phyloP scores from a whole-genome alignment of 2,113 vertebrate genomes.

The Peromyscus leucopus region DNA sequence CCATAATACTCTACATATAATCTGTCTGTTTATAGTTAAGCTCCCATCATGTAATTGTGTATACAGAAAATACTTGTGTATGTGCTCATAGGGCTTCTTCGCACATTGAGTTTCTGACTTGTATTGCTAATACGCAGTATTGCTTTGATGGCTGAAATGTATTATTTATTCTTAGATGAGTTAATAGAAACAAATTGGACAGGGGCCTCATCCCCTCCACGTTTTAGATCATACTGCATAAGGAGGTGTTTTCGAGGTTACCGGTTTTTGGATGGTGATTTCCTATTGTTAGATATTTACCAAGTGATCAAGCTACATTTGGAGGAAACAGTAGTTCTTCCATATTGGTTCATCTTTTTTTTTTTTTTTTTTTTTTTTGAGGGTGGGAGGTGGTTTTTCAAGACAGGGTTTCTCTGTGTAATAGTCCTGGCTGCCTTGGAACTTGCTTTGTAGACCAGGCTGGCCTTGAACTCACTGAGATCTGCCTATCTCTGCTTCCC shows the following conservation, averaged over 20 bases:
- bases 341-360: not conserved
- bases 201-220: not conserved
- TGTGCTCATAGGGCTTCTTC: not conserved
- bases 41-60: not conserved
- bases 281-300: not conserved
- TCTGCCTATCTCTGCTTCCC: no score
- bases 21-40: not conserved
- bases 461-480: no score
- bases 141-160: conserved; percentile 42
- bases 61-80: not conserved
- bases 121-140: not conserved
- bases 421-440: no score
- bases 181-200: conserved; percentile 22
- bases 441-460: no score
- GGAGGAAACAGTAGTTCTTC: conserved; percentile 41
- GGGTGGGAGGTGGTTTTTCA: no score
- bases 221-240: not conserved
- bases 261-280: not conserved
- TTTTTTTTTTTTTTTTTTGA: not conserved
- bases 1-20: not conserved
- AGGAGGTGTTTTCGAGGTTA: conserved; percentile 19
- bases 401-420: no score
- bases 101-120: not conserved
- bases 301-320: conserved; percentile 16
- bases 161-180: conserved; percentile 46